Base-by-base conservation (phyloP, 2,888 invertebrate species). In the Catonia carolina region DNA sequence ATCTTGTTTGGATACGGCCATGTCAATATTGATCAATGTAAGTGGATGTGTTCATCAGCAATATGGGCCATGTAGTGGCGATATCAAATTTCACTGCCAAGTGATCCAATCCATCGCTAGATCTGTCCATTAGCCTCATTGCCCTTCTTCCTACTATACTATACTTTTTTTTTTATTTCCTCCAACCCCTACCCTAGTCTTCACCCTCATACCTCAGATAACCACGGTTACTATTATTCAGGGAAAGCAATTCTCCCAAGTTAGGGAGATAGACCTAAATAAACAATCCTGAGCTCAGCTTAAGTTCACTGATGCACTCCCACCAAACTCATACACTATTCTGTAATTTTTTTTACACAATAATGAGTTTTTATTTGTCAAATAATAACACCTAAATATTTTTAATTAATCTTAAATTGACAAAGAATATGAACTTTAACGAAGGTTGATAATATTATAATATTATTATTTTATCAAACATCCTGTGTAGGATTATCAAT, bases 21-120 rank as follows among this genome's bases (percentile, higher is more conserved):
- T 53, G 58, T 58, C 58, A 58, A 58, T 58, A 58, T 58, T 58
- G 58, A 53, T 42, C 39, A 48, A 58, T 58, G 53, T 58, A 58
- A 58, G 58, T 58, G 58, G 58, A 58, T 58, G 53, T 53, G 53
- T 53, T 58, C 53, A 58, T 58, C 58, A 53, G 53, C 53, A 48
- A 41, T 58, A 58, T 53, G 53, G 58, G 45, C 23, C 45, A 45
- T 23, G 20, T 14, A 18, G 41, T 23, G 18, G 18, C 3, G 2
- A 45, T 45, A 45, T 45, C 45, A 20, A 23, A 14, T 45, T 45
- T 23, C 45, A 20, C 6, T 22, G 23, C 23, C 23, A 22, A 45
- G 42, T 20, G 45, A 45, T 45, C 45, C 45, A 45, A 45, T 45
- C 45, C 45, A 45, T 45, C 45, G 22, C 27, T n/a, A 18, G 45